Conservation (phyloP, 2,113 vertebrate species). For the Ageneiosus marmoratus region DNA sequence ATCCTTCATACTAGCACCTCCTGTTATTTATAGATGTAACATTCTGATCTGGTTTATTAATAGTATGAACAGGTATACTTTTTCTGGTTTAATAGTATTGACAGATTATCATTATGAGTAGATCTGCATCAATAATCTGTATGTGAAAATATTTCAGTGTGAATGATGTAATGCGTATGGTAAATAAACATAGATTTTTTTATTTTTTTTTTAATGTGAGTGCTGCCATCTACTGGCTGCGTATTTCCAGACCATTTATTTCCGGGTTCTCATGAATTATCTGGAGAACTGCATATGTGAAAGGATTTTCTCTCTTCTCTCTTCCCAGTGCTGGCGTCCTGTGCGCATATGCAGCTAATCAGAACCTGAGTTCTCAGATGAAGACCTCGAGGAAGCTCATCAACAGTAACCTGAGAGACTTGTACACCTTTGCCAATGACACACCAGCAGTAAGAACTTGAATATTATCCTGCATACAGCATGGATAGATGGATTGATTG, state of each 20-base stretch:
- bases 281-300: not conserved
- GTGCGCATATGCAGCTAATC: slow-evolving; percentile 86
- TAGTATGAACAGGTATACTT: not conserved
- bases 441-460: slow-evolving; percentile 80
- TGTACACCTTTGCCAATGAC: slow-evolving; percentile 80
- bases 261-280: not conserved
- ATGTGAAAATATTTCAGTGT: not conserved
- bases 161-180: not conserved
- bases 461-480: not conserved
- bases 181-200: too few species aligned
- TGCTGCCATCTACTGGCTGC: slow-evolving; percentile 44
- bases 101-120: not conserved
- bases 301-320: not conserved
- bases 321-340: slow-evolving; percentile 81
- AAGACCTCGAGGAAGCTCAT: slow-evolving; percentile 78
- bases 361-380: slow-evolving; percentile 84
- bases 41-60: not conserved
- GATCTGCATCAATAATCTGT: not conserved
- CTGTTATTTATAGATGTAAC: not conserved
- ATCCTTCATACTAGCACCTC: not conserved
- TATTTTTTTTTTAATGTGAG: not conserved
- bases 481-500: not conserved
- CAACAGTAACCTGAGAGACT: slow-evolving; percentile 89
- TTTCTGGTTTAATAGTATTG: not conserved
- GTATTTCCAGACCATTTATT: not conserved